These are phyloP conservation scores for Drosophila bifasciata DNA, from an alignment of 1,140 invertebrate species.

Conservation along the genomic window DNA sequence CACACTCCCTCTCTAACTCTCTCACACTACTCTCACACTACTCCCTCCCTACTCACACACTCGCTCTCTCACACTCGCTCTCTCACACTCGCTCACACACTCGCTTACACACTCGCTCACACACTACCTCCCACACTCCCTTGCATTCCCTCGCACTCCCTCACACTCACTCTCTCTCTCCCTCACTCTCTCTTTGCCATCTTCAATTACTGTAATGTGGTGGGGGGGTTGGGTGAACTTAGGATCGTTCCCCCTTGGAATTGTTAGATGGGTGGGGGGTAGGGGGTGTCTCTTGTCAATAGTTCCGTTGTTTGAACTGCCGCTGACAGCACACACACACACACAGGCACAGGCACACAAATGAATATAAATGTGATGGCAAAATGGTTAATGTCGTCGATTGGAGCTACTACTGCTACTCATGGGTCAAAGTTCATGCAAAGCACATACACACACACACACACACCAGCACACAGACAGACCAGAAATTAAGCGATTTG, in stretches of 20 bases:
- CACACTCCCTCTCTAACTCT: neutral
- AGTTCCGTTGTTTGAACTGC: constrained; percentile 36
- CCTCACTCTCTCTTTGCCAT: neutral
- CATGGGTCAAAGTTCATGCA: constrained; percentile 32
- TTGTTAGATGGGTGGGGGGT: constrained; percentile 6
- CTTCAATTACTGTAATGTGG: constrained; percentile 1
- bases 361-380: constrained; percentile 42
- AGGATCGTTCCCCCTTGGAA: neutral
- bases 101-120: neutral
- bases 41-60: too few relatives aligned
- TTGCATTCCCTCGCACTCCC: too few relatives aligned
- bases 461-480: neutral
- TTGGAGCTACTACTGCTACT: neutral
- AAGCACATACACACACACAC: constrained; percentile 11
- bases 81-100: constrained; percentile 6
- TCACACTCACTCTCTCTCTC: constrained; percentile 12
- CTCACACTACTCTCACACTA: too few relatives aligned
- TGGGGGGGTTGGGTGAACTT: neutral
- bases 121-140: too few relatives aligned
- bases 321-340: constrained; percentile 29
- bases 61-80: neutral
- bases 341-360: constrained; percentile 6
- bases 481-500: constrained; percentile 23
- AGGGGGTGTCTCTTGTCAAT: constrained; percentile 29
- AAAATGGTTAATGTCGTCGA: constrained; percentile 34